Evolutionary conservation across 1,140 invertebrate species (phyloP), one percentile per base, ranked within the genome.

Genomic region (Parasteatoda tepidariorum): DNA sequence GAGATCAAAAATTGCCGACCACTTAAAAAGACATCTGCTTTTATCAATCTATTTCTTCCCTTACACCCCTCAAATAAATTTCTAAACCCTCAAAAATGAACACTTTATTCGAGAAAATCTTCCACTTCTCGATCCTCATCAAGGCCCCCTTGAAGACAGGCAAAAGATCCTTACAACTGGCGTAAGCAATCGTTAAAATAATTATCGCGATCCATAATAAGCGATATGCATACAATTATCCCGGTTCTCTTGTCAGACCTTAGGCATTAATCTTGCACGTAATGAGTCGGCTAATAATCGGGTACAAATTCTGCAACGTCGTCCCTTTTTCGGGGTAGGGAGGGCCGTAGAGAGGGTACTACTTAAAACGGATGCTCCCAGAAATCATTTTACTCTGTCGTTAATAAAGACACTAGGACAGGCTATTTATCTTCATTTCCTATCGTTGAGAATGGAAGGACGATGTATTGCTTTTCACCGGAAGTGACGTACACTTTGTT

Each of bases 161-260:
- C 66, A 11, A 30, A 30, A 18, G 76, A 68, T 18, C 41, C 54
- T 79, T 31, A 13, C 33, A n/a, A n/a, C 76, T 48, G 54, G 76
- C 57, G 68, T 79, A 79, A 79, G 76, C 76, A 79, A 79, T 79
- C 76, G 76, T 79, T 79, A 79, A 79, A 79, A 79, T 68, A 79
- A 79, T 79, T 79, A 79, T 79, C 76, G 41, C 64, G 30, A 79
- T 79, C 76, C 76, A 79, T 79, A 79, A 79, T 79, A 79, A 57
- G 76, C 76, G 76, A 79, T 79, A 79, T 79, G 76, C 64, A 79
- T 79, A 79, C 76, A 79, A 68, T 79, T 79, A 68, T 68, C 76
- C 76, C 48, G 64, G 76, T 31, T 79, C 33, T 54, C 62, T 48
- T 79, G 62, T 79, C 76, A 57, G 64, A 68, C 64, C 62, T 28